Evolutionary conservation across 1,140 invertebrate species (phyloP).

Genomic region (Leptinotarsa defecta): DNA sequence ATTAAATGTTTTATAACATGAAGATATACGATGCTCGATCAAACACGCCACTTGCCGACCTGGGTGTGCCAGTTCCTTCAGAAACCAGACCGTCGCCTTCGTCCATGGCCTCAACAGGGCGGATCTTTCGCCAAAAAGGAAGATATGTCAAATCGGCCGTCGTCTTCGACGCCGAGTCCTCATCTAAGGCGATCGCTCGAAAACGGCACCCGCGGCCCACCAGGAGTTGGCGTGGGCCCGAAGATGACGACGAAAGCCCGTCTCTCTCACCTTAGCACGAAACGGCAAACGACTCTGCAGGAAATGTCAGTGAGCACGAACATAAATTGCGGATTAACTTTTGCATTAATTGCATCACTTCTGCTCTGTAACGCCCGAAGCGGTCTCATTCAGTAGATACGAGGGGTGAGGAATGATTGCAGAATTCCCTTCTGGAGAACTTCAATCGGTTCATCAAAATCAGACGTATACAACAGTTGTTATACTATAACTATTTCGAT

Average conservation of each 20-base stretch:
- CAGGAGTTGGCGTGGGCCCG: too few species aligned
- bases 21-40: too few species aligned
- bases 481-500: too few species aligned
- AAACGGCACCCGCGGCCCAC: too few species aligned
- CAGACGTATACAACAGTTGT: not conserved
- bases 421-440: not conserved
- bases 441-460: not conserved
- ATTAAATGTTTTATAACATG: too few species aligned
- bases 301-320: slow-evolving; percentile 18
- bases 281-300: not conserved
- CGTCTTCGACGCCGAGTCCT: not conserved
- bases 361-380: slow-evolving; percentile 1
- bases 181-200: too few species aligned
- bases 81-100: too few species aligned
- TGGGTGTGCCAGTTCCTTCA: too few species aligned
- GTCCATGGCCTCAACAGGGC: too few species aligned
- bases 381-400: not conserved
- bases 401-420: not conserved
- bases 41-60: too few species aligned
- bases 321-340: slow-evolving; percentile 19
- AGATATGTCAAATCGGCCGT: not conserved
- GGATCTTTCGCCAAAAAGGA: not conserved
- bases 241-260: not conserved
- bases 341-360: slow-evolving; percentile 21
- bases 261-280: not conserved